Base-by-base conservation (phyloP, 2,888 invertebrate species). In the Harpalus rubripes region DNA sequence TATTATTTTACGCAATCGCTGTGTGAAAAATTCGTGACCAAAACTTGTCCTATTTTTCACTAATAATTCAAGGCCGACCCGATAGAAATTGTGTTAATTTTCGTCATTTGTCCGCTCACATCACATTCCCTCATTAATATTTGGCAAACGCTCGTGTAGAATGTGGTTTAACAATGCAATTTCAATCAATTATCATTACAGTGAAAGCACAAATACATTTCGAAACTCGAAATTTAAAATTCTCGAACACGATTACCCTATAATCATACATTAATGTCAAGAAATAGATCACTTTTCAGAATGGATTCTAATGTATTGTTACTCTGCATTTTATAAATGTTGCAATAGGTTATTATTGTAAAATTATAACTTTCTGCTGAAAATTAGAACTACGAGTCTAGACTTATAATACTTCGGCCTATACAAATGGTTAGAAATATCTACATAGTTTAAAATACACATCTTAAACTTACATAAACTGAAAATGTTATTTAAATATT, bases 201-300 rank as follows among this genome's bases (percentile, higher is more conserved):
- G 72, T 74, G 44, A 74, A 74, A 74, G 72, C 18, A 74, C 7
- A 12, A 41, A 74, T 74, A 12, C 72, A 44, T 41, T 74, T 44
- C 72, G 72, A 74, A 74, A 74, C 72, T 16, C 16, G 7, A 74
- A 74, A 74, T 74, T 74, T 74, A 74, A 44, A 74, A 74, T 74
- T 74, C 44, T 74, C 18, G 16, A 74, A 74, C 72, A 74, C 44
- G 72, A 1, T 74, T 74, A 74, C 44, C 72, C 72, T 74, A 74
- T 74, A 74, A 74, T 44, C 44, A 74, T 74, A 44, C 52, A 74
- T 74, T 44, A 74, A 18, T 39, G 41, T 39, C 68, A 41, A 41
- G 41, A 15, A 41, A 72, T 41, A 18, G 44, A 52, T 52, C 44
- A 12, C 10, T 12, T 52, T 52, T 52, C 7, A 7, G 44, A 10